A percentile compares a stretch with the other conserved stretches of the same genome.
Evolutionary conservation across 2,797 vertebrate genomes (phyloP).

Genomic region (Falco peregrinus): DNA sequence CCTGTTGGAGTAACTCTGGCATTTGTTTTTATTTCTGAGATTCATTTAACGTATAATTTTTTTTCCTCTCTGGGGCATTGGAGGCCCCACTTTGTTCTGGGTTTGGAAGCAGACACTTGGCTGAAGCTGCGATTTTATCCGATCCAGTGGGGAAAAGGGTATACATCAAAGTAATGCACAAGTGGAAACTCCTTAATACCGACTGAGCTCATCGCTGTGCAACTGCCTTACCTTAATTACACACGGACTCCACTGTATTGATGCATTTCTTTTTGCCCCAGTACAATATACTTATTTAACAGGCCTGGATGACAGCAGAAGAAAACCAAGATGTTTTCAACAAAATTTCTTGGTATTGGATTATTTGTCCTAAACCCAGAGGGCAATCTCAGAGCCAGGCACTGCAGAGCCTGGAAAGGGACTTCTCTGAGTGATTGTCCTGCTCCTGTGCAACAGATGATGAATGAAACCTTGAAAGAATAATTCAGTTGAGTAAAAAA

Average conservation of each 20-base stretch:
- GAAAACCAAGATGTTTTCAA: not conserved
- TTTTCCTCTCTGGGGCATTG: not conserved
- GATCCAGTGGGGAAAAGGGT: not conserved
- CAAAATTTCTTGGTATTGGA: not conserved
- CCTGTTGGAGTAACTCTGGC: not conserved
- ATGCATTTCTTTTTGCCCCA: not conserved
- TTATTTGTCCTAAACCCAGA: not conserved
- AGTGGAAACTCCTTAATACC: not conserved
- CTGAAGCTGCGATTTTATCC: slow-evolving; percentile 1
- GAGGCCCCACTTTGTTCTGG: not conserved
- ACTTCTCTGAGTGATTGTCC: not conserved
- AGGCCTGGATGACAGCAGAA: not conserved
- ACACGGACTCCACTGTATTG: accelerated
- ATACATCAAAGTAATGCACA: not conserved
- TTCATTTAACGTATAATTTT: not conserved
- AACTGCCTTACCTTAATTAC: not conserved
- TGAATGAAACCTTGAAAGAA: not conserved
- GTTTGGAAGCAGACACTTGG: not conserved
- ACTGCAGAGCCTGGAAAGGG: not conserved
- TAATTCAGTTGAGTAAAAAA: not conserved
- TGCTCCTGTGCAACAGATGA: not conserved
- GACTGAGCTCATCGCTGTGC: accelerated
- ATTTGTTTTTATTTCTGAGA: slow-evolving; percentile 24
- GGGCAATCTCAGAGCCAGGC: not conserved
- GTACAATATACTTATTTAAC: not conserved